Conservation (phyloP, 2,797 vertebrate species). For the Poecile montanus region DNA sequence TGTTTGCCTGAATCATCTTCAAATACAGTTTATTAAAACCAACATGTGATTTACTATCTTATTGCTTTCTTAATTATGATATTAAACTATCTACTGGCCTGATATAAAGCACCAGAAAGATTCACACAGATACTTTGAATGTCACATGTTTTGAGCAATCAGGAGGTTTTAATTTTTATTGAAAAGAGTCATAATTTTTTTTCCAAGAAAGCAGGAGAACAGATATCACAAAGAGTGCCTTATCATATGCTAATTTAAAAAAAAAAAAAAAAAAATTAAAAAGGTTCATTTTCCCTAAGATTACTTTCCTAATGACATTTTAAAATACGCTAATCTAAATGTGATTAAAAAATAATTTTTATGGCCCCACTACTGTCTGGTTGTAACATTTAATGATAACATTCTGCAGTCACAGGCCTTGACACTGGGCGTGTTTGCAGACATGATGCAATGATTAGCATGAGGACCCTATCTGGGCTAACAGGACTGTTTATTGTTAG, state of each 20-base stretch:
- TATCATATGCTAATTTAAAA: not conserved
- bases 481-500: not conserved
- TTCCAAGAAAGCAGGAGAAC: not conserved
- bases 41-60: not conserved
- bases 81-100: not conserved
- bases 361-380: not conserved
- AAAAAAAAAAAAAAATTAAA: not conserved
- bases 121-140: not conserved
- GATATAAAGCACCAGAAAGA: not conserved
- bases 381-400: not conserved
- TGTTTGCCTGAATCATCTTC: not conserved
- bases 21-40: not conserved
- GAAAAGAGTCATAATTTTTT: not conserved
- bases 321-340: not conserved
- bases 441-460: constrained; percentile 15
- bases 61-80: not conserved
- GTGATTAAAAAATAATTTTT: not conserved
- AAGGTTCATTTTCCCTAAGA: not conserved
- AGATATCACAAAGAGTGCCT: not conserved
- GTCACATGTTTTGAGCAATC: not conserved
- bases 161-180: not conserved
- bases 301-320: not conserved
- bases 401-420: not conserved
- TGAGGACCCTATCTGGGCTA: not conserved
- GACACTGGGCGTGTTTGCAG: not conserved